phyloP scores from a whole-genome alignment of 2,797 vertebrate species.

The Harpagifer antarcticus region DNA sequence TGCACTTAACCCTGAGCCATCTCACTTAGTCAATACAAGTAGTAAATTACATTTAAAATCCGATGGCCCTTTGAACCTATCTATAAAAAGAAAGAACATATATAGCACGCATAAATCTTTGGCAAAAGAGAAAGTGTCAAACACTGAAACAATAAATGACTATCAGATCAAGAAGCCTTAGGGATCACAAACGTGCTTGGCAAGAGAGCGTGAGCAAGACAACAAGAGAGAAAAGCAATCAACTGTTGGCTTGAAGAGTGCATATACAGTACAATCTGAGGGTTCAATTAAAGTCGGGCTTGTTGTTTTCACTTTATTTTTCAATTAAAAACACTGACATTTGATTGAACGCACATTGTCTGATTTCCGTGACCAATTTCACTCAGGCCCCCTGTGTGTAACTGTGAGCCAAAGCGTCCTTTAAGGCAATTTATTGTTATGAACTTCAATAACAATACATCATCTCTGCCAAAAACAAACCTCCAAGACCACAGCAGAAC shows the following conservation, averaged over 20 bases:
- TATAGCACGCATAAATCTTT: neutral
- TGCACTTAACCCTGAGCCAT: slow-evolving; percentile 29
- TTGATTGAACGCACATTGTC: too few relatives aligned
- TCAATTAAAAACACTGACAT: too few relatives aligned
- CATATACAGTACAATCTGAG: too few relatives aligned
- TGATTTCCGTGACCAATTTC: too few relatives aligned
- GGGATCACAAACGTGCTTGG: slow-evolving; percentile 16
- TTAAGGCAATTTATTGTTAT: too few relatives aligned
- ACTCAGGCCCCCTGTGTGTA: too few relatives aligned
- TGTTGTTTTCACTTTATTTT: too few relatives aligned
- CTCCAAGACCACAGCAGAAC: too few relatives aligned
- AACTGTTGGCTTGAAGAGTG: neutral
- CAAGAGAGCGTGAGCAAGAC: neutral
- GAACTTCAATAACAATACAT: too few relatives aligned
- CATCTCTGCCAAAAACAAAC: too few relatives aligned
- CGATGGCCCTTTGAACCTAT: slow-evolving; percentile 3
- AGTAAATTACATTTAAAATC: slow-evolving; percentile 13
- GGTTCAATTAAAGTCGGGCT: too few relatives aligned
- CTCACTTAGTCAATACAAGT: slow-evolving; percentile 8
- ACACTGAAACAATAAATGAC: slow-evolving; percentile 5
- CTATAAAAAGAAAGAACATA: neutral
- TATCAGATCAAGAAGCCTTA: slow-evolving; percentile 16
- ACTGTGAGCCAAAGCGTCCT: too few relatives aligned
- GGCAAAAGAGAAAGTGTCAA: slow-evolving; percentile 33
- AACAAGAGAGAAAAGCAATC: neutral